A percentile compares a stretch with the other conserved stretches of the same genome.
phyloP scores from a whole-genome alignment of 2,888 invertebrate species.

The Clanis bilineata region DNA sequence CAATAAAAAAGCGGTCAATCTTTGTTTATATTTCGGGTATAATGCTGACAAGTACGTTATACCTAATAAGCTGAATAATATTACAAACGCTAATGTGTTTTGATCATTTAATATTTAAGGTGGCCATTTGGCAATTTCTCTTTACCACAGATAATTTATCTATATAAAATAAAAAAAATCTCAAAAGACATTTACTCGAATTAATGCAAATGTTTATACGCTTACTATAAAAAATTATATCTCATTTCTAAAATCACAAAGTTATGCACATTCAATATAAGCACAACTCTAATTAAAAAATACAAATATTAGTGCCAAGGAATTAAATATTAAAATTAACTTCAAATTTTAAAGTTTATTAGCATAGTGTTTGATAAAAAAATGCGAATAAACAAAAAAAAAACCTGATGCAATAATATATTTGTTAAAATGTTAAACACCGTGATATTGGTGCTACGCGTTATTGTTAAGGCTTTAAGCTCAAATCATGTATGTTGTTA shows the following conservation, averaged over 20 bases:
- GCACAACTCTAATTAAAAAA: not conserved
- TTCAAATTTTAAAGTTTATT: slow-evolving; percentile 1
- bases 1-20: no score
- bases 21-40: no score
- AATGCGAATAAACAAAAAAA: slow-evolving; percentile 35
- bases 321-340: slow-evolving; percentile 1
- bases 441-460: slow-evolving; percentile 51
- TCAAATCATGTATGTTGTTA: not conserved
- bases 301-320: slow-evolving; percentile 8
- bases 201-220: not conserved
- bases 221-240: not conserved
- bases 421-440: slow-evolving; percentile 44
- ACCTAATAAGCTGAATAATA: no score
- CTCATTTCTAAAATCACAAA: not conserved
- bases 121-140: not conserved
- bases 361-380: slow-evolving; percentile 34
- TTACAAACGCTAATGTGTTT: slow-evolving; percentile 13
- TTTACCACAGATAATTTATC: not conserved
- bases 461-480: slow-evolving; percentile 28
- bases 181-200: slow-evolving; percentile 6
- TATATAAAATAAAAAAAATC: not conserved
- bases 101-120: not conserved
- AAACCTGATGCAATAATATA: slow-evolving; percentile 27
- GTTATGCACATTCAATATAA: not conserved
- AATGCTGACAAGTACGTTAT: no score